Evolutionary conservation across 1,140 invertebrate genomes (phyloP).

Genomic region (Drosophila mayri): DNA sequence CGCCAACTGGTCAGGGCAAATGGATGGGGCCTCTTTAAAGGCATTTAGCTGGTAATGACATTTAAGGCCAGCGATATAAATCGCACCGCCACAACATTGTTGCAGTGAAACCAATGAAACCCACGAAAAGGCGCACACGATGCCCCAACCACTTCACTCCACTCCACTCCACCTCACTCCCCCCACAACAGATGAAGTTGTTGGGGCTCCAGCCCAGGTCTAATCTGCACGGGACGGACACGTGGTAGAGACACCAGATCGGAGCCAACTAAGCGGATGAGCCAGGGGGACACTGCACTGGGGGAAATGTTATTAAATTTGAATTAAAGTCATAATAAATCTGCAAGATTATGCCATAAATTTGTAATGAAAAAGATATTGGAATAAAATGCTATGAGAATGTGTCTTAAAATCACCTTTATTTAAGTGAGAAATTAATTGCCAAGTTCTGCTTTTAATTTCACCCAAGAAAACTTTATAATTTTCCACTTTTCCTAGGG

Average conservation of each 20-base stretch:
- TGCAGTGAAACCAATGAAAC: conserved; percentile 33
- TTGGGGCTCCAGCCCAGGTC: conserved; percentile 14
- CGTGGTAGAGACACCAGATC: conserved; percentile 37
- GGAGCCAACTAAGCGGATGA: conserved; percentile 25
- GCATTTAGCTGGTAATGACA: conserved; percentile 74
- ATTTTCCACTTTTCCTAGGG: neutral
- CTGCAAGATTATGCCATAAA: neutral
- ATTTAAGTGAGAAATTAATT: neutral
- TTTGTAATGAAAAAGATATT: neutral
- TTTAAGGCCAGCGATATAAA: conserved; percentile 63
- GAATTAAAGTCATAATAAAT: neutral
- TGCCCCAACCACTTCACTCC: neutral
- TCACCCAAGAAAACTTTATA: neutral
- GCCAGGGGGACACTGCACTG: conserved; percentile 6
- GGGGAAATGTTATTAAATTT: neutral
- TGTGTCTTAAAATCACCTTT: neutral
- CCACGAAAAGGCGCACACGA: conserved; percentile 20
- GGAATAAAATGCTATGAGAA: neutral
- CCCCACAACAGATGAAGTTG: conserved; percentile 35
- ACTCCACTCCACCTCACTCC: neutral
- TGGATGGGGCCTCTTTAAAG: conserved; percentile 77
- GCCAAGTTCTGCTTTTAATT: no score
- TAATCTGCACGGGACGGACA: conserved; percentile 30
- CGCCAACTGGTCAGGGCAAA: conserved; percentile 52
- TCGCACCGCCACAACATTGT: conserved; percentile 53